Percentiles rank a stretch among this genome's conserved stretches.
phyloP scores from a whole-genome alignment of 2,888 invertebrate genomes.

The Oscheius onirici region DNA sequence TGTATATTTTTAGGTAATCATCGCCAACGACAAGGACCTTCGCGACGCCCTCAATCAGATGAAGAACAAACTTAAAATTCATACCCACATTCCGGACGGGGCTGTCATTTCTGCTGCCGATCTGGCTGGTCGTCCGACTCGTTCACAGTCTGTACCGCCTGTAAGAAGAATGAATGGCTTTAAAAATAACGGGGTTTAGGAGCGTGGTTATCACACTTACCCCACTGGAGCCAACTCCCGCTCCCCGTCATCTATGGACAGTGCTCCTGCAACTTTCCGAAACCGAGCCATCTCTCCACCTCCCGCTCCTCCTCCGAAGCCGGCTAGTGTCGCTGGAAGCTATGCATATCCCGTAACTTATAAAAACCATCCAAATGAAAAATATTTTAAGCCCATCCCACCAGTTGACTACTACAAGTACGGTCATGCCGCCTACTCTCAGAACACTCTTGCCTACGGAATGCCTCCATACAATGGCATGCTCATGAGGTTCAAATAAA shows the following conservation, averaged over 20 bases:
- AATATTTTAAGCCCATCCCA: constrained; percentile 23
- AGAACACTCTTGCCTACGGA: constrained; percentile 50
- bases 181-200: constrained; percentile 36
- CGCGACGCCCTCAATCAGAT: constrained; percentile 59
- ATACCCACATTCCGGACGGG: constrained; percentile 55
- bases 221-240: constrained; percentile 54
- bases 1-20: constrained; percentile 49
- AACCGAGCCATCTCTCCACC: constrained; percentile 46
- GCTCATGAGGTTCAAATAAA: constrained; percentile 43
- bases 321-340: constrained; percentile 30
- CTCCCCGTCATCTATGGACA: constrained; percentile 63
- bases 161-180: constrained; percentile 17
- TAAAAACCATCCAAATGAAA: neutral
- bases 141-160: constrained; percentile 65
- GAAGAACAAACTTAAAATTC: constrained; percentile 63
- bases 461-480: constrained; percentile 62
- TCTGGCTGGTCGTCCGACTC: constrained; percentile 55
- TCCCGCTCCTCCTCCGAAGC: constrained; percentile 41
- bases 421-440: constrained; percentile 47
- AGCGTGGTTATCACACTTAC: constrained; percentile 57
- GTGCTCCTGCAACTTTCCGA: constrained; percentile 47
- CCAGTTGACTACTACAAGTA: constrained; percentile 31
- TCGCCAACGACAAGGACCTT: constrained; percentile 59
- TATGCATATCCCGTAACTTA: constrained; percentile 16
- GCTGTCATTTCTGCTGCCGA: constrained; percentile 65